A percentile compares a stretch with the other conserved stretches of the same genome.
Evolutionary conservation across 2,113 vertebrate species (phyloP).

Genomic region (Cyanistes caeruleus): DNA sequence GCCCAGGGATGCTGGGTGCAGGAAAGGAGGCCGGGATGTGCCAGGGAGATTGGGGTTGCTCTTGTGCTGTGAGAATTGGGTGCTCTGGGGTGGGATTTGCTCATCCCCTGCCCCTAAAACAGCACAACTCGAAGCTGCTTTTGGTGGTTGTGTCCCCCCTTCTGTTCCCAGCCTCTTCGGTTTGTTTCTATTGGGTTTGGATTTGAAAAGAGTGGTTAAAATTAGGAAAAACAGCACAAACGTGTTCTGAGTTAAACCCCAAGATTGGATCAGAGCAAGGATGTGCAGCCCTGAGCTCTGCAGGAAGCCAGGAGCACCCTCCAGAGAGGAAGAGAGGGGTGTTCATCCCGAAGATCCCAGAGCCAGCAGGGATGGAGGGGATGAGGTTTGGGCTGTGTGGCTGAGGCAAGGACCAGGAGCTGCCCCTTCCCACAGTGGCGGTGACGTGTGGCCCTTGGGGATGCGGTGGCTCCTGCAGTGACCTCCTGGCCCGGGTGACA

Average conservation of each 20-base stretch:
- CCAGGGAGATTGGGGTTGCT: background rate
- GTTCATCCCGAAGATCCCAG: fast-evolving
- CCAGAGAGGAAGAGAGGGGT: too few species aligned
- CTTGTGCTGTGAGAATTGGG: background rate
- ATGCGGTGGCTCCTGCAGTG: background rate
- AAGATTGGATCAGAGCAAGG: background rate
- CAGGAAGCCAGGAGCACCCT: fast-evolving
- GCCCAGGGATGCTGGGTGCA: background rate
- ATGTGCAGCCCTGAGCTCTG: background rate
- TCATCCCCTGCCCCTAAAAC: background rate
- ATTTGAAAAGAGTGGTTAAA: background rate
- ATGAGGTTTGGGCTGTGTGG: fast-evolving
- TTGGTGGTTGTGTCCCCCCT: background rate
- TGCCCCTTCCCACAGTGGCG: background rate
- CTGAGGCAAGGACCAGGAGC: background rate
- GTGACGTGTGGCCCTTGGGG: background rate
- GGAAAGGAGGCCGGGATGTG: background rate
- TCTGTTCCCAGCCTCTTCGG: fast-evolving
- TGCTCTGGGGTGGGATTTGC: background rate
- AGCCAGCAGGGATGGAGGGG: background rate
- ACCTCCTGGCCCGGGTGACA: background rate
- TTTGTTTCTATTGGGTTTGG: background rate
- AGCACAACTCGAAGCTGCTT: background rate
- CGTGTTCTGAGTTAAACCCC: background rate
- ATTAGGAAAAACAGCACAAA: background rate